Conservation (phyloP, 2,797 vertebrate genomes). For the Synaphobranchus kaupii region DNA sequence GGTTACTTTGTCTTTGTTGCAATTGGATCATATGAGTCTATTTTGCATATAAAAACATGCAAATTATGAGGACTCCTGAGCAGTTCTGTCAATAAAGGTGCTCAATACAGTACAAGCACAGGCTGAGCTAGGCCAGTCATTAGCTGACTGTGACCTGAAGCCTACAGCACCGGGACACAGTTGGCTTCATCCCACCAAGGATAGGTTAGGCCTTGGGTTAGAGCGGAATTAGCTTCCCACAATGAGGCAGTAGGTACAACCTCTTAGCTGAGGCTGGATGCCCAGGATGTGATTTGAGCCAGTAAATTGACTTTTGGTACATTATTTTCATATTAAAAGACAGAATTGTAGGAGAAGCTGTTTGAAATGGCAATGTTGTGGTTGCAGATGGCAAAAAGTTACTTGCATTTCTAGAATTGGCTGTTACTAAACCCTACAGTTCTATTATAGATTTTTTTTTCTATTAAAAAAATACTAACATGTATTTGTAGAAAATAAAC, state of each 20-base stretch:
- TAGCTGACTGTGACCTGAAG: neutral
- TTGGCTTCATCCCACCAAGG: neutral
- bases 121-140: neutral
- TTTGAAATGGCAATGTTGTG: neutral
- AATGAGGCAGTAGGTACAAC: neutral
- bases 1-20: neutral
- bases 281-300: neutral
- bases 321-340: neutral
- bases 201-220: neutral
- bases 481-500: neutral
- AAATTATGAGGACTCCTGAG: neutral
- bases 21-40: neutral
- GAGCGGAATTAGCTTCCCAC: neutral
- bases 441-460: neutral
- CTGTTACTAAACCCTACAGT: neutral
- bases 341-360: neutral
- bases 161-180: neutral
- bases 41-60: neutral
- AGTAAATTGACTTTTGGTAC: neutral
- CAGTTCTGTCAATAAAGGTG: neutral
- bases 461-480: neutral
- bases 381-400: neutral
- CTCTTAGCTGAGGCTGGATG: neutral
- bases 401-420: neutral
- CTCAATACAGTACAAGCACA: neutral